Conservation (phyloP, 2,888 invertebrate species). For the Oscheius sp. region DNA sequence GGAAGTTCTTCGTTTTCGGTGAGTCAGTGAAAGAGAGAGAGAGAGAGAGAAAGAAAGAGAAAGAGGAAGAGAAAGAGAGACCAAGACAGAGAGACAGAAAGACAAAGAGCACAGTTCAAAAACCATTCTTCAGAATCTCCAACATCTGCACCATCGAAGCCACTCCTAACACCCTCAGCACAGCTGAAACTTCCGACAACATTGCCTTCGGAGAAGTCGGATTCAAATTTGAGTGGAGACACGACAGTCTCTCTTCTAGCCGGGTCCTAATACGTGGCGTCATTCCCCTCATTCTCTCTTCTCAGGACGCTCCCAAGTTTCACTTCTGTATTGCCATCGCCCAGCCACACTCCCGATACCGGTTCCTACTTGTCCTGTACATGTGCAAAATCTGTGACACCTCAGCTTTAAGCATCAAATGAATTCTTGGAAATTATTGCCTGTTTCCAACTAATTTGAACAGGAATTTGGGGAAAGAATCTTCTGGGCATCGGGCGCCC, state of each 20-base stretch:
- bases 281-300: slow-evolving; percentile 1
- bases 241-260: slow-evolving; percentile 29
- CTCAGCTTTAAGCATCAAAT: too few species aligned
- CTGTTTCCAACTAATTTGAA: too few species aligned
- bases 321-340: slow-evolving; percentile 15
- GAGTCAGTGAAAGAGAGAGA: not conserved
- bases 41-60: too few species aligned
- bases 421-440: too few species aligned
- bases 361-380: slow-evolving; percentile 28
- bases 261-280: not conserved
- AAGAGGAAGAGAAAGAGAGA: too few species aligned
- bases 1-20: slow-evolving; percentile 36
- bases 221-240: slow-evolving; percentile 9
- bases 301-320: slow-evolving; percentile 11
- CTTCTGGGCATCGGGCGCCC: too few species aligned
- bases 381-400: slow-evolving; percentile 8
- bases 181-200: not conserved
- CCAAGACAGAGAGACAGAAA: too few species aligned
- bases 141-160: not conserved
- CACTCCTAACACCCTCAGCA: not conserved
- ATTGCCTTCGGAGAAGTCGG: slow-evolving; percentile 13
- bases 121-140: not conserved
- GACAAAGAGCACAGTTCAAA: not conserved
- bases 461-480: too few species aligned
- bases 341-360: slow-evolving; percentile 21